Percentiles rank a stretch among this genome's conserved stretches.
phyloP scores from a whole-genome alignment of 2,888 invertebrate species.

The Drosophila greeni region DNA sequence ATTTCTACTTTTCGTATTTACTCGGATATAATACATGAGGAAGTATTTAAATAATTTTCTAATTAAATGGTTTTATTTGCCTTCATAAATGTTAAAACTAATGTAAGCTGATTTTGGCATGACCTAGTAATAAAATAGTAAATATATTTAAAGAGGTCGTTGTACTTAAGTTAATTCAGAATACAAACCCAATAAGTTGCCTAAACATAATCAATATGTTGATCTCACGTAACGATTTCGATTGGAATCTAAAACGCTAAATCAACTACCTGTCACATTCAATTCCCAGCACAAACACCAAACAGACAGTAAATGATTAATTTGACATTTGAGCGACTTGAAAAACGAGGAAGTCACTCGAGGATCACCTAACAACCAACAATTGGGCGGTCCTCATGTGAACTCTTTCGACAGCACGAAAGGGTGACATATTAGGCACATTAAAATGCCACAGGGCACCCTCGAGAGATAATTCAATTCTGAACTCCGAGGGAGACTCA shows the following conservation, averaged over 20 bases:
- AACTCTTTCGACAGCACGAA: conserved; percentile 56
- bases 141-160: too few relatives aligned
- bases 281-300: conserved; percentile 5
- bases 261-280: conserved; percentile 64
- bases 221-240: conserved; percentile 18
- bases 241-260: conserved; percentile 42
- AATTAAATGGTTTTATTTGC: background rate
- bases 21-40: background rate
- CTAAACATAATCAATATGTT: conserved; percentile 42
- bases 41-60: background rate
- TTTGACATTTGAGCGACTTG: conserved; percentile 71
- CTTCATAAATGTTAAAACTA: background rate
- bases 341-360: conserved; percentile 52
- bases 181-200: background rate
- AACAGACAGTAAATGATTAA: conserved; percentile 58
- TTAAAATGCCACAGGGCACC: conserved; percentile 68
- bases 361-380: conserved; percentile 31
- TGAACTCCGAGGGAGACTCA: conserved; percentile 46
- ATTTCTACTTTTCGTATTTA: background rate
- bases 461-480: conserved; percentile 61
- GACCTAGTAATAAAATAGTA: background rate
- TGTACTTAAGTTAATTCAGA: background rate
- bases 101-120: background rate
- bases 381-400: conserved; percentile 62
- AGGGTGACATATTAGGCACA: conserved; percentile 68